These are phyloP conservation scores for Oryctolagus cuniculus DNA, from an alignment of 2,113 vertebrate species.

Conservation along the genomic window mOryCun1.1 NC_091434.1:64593501-64594000, in stretches of 20 bases:
- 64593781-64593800: not conserved
- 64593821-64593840: not conserved
- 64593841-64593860: not conserved
- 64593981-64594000: not conserved
- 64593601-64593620: not conserved
- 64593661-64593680: not conserved
- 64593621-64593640: not conserved
- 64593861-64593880: not conserved
- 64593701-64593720: not conserved
- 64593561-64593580: not conserved
- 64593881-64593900: not conserved
- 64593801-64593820: not conserved
- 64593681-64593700: not conserved
- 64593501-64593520: not conserved
- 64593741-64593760: not conserved
- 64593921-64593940: not conserved
- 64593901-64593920: not conserved
- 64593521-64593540: not conserved
- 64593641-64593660: not conserved
- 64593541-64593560: slow-evolving; percentile 14
- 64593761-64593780: not conserved
- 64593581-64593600: not conserved
- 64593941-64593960: not conserved
- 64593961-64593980: not conserved
- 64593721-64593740: not conserved